Conservation (phyloP, 2,888 invertebrate genomes). For the Criorhina ranunculi region DNA sequence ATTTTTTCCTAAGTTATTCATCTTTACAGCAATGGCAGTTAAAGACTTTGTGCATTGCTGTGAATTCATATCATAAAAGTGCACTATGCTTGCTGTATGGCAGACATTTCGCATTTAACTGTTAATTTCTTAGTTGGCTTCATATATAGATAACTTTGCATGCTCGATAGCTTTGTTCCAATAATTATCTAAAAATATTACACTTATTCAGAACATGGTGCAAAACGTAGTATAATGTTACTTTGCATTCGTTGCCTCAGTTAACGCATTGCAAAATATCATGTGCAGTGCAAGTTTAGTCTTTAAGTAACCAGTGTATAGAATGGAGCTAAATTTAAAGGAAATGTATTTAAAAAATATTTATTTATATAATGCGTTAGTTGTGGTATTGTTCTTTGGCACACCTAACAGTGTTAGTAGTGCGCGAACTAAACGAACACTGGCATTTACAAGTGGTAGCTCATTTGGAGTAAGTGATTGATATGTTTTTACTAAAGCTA, state of each 20-base stretch:
- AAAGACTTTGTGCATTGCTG: no score
- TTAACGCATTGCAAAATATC: neutral
- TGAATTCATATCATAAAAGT: no score
- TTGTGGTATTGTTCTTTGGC: neutral
- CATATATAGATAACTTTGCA: no score
- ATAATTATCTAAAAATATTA: no score
- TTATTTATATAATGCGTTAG: neutral
- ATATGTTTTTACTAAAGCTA: neutral
- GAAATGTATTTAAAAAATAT: neutral
- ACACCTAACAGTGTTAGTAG: neutral
- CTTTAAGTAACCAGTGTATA: neutral
- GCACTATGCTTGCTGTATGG: no score
- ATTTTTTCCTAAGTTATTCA: no score
- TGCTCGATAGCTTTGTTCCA: no score
- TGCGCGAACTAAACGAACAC: constrained; percentile 38
- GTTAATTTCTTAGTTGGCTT: no score
- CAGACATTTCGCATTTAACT: no score
- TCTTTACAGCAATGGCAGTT: no score
- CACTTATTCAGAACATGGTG: no score
- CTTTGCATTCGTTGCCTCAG: neutral
- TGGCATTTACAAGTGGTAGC: constrained; percentile 62
- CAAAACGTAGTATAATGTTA: no score
- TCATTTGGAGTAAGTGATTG: constrained; percentile 69
- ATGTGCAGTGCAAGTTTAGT: constrained; percentile 5
- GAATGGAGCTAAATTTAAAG: constrained; percentile 27